phyloP scores from a whole-genome alignment of 2,888 invertebrate species.

The Mylabris sibirica region DNA sequence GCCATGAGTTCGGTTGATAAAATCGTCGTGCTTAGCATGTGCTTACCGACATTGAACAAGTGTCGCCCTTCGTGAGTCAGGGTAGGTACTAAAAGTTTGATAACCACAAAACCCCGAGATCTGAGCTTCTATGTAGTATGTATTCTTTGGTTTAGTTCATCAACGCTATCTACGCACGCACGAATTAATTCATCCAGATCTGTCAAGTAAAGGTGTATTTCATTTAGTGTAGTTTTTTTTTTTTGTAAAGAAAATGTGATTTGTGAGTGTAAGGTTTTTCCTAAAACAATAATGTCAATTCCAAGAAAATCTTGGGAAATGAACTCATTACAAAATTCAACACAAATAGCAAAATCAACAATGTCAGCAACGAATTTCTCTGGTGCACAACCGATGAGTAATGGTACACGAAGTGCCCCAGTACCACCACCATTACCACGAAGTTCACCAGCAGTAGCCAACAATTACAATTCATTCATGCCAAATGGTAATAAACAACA shows the following conservation, averaged over 20 bases:
- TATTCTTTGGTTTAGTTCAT: too few relatives aligned
- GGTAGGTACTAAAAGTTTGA: too few relatives aligned
- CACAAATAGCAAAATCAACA: slow-evolving; percentile 42
- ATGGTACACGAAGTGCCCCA: slow-evolving; percentile 49
- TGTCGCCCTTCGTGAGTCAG: too few relatives aligned
- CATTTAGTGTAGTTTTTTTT: not conserved
- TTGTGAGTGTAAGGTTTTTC: too few relatives aligned
- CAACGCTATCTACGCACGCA: not conserved
- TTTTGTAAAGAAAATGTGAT: not conserved
- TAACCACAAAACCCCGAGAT: too few relatives aligned
- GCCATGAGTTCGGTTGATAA: too few relatives aligned
- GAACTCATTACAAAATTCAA: slow-evolving; percentile 44
- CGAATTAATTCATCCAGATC: not conserved
- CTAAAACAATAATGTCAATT: slow-evolving; percentile 49
- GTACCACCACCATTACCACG: slow-evolving; percentile 58
- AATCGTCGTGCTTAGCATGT: too few relatives aligned
- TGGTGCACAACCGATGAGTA: slow-evolving; percentile 32
- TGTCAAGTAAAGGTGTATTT: not conserved
- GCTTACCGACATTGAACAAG: too few relatives aligned
- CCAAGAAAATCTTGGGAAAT: slow-evolving; percentile 56
- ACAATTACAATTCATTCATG: slow-evolving; percentile 42
- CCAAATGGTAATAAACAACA: slow-evolving; percentile 36
- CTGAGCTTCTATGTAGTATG: too few relatives aligned
- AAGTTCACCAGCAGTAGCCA: slow-evolving; percentile 35
- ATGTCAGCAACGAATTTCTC: slow-evolving; percentile 40